Base-by-base conservation (phyloP, 1,140 invertebrate genomes). In the Pomacea maculata region DNA sequence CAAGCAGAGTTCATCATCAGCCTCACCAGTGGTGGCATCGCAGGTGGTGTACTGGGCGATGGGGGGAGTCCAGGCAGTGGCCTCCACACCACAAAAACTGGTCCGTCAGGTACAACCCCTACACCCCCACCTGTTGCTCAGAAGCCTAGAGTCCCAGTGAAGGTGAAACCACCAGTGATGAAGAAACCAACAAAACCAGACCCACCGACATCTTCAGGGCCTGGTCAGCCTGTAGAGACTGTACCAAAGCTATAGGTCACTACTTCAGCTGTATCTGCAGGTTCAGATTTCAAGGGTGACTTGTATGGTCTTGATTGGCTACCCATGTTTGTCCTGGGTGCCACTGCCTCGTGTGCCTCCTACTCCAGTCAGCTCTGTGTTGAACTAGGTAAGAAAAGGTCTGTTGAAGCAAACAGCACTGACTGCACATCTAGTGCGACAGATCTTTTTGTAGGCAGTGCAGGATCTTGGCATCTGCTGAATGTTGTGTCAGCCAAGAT, bases 81-180 rank as follows among this genome's bases (percentile, higher is more conserved):
- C 67, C 25, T 75, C 80, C 57, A 25, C 57, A 10, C 25, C 73
- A 1, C 67, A 77, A 21, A 57, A 78, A 52, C 21, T 73, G 34
- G 52, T 57, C 81, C 65, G 29, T 45, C 34, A 45, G 34, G 34
- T 45, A 45, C 34, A 45, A 79, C 67, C 54, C 74, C 82, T 29
- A 76, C 21, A 7, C 80, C 84, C 17, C 88, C 88, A 52, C 87
- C 87, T 25, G 85, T 88, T 73, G 87, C 86, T 73, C 87, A 88
- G 72, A 92, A 94, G 74, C 93, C 94, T 75, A 95, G 95, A 87
- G 94, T 94, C 9, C 94, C 94, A 83, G 92, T 95, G 25, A 95
- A 95, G 85, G 93, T 94, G 21, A 95, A 95, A 89, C 95, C 95
- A 4, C 94, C 94, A 79, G 93, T 95, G 52, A 93, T 95, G 88